Conservation (phyloP, 2,113 vertebrate genomes). For the Mobula birostris region DNA sequence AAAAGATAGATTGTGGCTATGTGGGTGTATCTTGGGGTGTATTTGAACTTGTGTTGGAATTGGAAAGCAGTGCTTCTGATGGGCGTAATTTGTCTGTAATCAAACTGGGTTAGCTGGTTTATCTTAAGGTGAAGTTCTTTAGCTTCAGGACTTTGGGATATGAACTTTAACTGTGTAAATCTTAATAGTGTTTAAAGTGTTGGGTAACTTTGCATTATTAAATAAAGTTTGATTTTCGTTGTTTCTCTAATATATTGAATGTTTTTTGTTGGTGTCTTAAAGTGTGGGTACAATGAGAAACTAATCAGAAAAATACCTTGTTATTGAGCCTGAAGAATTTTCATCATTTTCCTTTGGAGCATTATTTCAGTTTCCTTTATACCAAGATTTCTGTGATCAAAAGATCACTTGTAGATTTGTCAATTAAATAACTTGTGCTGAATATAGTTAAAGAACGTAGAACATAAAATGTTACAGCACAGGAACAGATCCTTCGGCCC, state of each 20-base stretch:
- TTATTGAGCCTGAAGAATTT: no score
- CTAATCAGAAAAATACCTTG: not conserved
- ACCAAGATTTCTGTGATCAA: not conserved
- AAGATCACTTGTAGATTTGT: not conserved
- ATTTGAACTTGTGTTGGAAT: not conserved
- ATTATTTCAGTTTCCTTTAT: not conserved
- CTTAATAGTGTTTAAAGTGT: not conserved
- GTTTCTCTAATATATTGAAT: not conserved
- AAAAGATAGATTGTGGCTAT: not conserved
- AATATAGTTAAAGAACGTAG: not conserved
- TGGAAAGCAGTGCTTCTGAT: not conserved
- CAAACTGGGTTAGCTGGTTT: not conserved
- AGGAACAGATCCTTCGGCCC: no score
- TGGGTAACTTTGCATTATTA: not conserved
- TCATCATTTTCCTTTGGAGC: not conserved
- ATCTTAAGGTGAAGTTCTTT: not conserved
- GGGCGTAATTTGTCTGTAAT: not conserved
- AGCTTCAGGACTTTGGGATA: not conserved
- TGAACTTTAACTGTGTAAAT: not conserved
- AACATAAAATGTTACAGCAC: no score
- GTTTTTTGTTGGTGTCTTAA: not conserved
- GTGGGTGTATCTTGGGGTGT: not conserved
- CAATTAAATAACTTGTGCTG: not conserved
- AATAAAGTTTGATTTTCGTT: not conserved
- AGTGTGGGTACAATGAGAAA: not conserved